A percentile compares a stretch with the other conserved stretches of the same genome.
Conservation (phyloP, 1,140 invertebrate genomes). For the Heliothis subflexa region DNA sequence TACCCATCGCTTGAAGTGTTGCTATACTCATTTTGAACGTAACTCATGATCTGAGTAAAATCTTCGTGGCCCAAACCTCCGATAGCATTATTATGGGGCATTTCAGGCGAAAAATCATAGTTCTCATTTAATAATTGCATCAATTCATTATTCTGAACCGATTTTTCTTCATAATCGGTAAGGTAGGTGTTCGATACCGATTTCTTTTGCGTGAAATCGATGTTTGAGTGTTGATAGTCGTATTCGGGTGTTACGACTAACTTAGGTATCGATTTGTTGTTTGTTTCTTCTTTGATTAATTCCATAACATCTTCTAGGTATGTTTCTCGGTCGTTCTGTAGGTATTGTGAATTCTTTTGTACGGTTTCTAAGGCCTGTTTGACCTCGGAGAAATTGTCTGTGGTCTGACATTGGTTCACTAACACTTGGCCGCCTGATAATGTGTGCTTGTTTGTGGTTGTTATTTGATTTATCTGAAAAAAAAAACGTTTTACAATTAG, state of each 20-base stretch:
- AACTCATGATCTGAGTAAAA: conserved; percentile 15
- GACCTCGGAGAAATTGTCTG: conserved; percentile 57
- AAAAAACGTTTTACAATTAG: neutral
- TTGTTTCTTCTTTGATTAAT: conserved; percentile 55
- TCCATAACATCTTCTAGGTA: conserved; percentile 60
- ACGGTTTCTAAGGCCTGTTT: conserved; percentile 63
- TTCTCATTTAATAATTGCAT: conserved; percentile 12
- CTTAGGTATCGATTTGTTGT: neutral
- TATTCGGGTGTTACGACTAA: neutral
- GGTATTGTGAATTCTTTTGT: conserved; percentile 56
- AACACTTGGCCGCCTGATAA: conserved; percentile 73
- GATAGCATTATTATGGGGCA: neutral
- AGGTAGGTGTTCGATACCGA: neutral
- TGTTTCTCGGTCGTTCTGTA: conserved; percentile 55
- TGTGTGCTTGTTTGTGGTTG: conserved; percentile 69
- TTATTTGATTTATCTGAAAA: conserved; percentile 64
- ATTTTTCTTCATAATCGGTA: neutral
- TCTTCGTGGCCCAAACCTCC: neutral
- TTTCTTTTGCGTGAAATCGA: neutral
- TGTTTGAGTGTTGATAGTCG: neutral
- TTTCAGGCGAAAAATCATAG: neutral
- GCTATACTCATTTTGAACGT: conserved; percentile 43
- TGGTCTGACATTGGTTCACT: conserved; percentile 55
- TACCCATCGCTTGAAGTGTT: conserved; percentile 26
- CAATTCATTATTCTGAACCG: neutral